A percentile compares a stretch with the other conserved stretches of the same genome.
phyloP scores from a whole-genome alignment of 2,797 vertebrate species.

The Hafferia zeledoni region DNA sequence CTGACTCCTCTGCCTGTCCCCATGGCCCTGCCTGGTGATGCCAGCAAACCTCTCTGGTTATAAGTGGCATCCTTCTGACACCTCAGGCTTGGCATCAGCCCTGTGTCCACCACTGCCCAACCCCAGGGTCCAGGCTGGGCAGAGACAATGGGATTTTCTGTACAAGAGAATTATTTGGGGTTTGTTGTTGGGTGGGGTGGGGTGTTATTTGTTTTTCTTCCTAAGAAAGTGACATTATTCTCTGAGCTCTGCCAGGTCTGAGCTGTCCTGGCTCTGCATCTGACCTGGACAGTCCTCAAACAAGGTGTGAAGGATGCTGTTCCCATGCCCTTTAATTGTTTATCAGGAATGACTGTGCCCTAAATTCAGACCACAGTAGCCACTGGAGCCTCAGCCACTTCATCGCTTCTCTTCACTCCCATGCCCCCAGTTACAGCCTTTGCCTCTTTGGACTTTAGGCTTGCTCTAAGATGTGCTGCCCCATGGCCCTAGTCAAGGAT shows the following conservation, averaged over 20 bases:
- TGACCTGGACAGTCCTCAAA: not conserved
- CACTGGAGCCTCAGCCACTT: not conserved
- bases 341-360: not conserved
- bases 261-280: not conserved
- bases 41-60: not conserved
- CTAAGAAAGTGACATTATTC: not conserved
- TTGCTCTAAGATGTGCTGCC: not conserved
- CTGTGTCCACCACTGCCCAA: not conserved
- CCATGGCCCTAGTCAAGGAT: fast-evolving
- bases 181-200: not conserved
- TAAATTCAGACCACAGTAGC: not conserved
- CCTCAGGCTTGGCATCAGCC: not conserved
- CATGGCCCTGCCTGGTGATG: not conserved
- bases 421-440: not conserved
- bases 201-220: not conserved
- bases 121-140: not conserved
- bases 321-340: not conserved
- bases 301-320: not conserved
- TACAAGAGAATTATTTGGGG: not conserved
- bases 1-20: not conserved
- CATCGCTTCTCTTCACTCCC: not conserved
- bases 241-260: not conserved
- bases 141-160: not conserved
- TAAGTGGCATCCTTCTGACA: not conserved
- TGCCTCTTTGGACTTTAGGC: not conserved